These are phyloP conservation scores for Melopsittacus undulatus DNA, from an alignment of 2,797 vertebrate species.

Conservation along the genomic window DNA sequence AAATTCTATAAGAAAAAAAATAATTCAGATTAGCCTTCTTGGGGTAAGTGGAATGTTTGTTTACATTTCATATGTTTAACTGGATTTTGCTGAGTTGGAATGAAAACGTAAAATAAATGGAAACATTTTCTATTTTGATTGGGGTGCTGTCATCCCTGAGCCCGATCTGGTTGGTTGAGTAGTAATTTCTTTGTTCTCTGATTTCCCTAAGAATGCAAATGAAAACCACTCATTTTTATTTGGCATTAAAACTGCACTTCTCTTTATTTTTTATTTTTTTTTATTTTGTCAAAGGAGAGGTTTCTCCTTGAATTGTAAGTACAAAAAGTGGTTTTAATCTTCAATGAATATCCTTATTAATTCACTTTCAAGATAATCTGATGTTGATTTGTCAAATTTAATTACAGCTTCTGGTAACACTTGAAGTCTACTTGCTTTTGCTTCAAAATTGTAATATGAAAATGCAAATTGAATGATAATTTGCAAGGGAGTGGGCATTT, in stretches of 20 bases:
- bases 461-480: slow-evolving; percentile 96
- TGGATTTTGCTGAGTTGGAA: slow-evolving; percentile 68
- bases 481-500: slow-evolving; percentile 96
- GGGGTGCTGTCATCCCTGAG: slow-evolving; percentile 74
- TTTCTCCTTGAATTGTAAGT: slow-evolving; percentile 83
- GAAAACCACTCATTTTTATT: slow-evolving; percentile 81
- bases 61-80: slow-evolving; percentile 66
- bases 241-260: slow-evolving; percentile 78
- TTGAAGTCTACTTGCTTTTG: slow-evolving; percentile 94
- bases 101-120: slow-evolving; percentile 72
- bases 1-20: slow-evolving; percentile 1
- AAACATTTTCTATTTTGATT: slow-evolving; percentile 79
- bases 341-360: slow-evolving; percentile 92
- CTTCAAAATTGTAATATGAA: slow-evolving; percentile 98
- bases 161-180: slow-evolving; percentile 78
- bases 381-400: slow-evolving; percentile 99
- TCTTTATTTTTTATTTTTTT: slow-evolving; percentile 72
- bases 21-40: slow-evolving; percentile 15
- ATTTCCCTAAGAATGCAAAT: slow-evolving; percentile 82
- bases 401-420: slow-evolving; percentile 98
- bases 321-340: slow-evolving; percentile 82
- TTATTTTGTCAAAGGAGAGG: slow-evolving; percentile 77
- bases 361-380: slow-evolving; percentile 97
- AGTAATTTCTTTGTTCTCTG: slow-evolving; percentile 83
- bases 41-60: slow-evolving; percentile 52